These are phyloP conservation scores for Cydia amplana DNA, from an alignment of 1,140 invertebrate genomes.

Conservation along the genomic window DNA sequence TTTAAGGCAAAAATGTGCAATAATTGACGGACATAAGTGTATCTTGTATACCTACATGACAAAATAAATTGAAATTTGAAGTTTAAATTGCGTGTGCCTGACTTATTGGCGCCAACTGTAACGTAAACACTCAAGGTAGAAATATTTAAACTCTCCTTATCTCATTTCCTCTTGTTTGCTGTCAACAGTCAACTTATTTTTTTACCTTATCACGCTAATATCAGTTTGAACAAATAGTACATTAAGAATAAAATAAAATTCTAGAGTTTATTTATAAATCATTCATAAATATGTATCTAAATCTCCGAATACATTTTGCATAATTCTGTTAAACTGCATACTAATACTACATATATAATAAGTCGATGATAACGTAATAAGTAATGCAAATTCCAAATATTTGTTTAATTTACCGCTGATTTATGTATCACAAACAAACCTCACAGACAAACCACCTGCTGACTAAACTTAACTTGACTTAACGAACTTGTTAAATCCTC, in stretches of 20 bases:
- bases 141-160: conserved; percentile 4
- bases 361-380: neutral
- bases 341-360: too few species aligned
- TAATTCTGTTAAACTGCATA: too few species aligned
- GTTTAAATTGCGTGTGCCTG: neutral
- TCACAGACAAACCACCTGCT: neutral
- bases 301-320: too few species aligned
- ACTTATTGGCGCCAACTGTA: neutral
- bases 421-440: neutral
- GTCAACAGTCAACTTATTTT: neutral
- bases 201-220: neutral
- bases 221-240: neutral
- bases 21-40: too few species aligned
- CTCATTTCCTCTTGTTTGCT: conserved; percentile 3
- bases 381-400: neutral
- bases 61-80: too few species aligned
- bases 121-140: neutral
- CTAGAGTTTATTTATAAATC: too few species aligned
- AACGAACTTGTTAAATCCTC: neutral
- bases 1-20: too few species aligned
- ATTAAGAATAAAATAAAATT: too few species aligned
- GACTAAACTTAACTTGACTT: neutral
- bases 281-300: too few species aligned
- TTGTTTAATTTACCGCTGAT: neutral
- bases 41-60: too few species aligned